A percentile compares a stretch with the other conserved stretches of the same genome.
phyloP scores from a whole-genome alignment of 2,113 vertebrate genomes.

The Eolophus roseicapilla region DNA sequence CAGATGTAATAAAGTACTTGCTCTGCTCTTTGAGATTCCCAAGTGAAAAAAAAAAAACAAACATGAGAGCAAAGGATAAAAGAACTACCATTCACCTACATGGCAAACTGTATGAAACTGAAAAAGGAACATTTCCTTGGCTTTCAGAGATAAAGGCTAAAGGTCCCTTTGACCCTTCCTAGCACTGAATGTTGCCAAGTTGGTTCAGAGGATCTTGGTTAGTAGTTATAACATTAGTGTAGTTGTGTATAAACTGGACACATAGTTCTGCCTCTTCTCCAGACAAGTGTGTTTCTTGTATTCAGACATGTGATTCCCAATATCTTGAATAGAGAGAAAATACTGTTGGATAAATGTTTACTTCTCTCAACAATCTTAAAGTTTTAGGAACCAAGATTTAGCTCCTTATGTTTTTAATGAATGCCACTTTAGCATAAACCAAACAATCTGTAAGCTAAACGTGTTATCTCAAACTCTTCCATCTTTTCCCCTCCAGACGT shows the following conservation, averaged over 20 bases:
- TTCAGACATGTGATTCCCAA: neutral
- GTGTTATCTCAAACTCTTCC: neutral
- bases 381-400: neutral
- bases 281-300: neutral
- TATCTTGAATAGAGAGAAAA: neutral
- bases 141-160: neutral
- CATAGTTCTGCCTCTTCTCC: neutral
- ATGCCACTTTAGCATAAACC: neutral
- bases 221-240: neutral
- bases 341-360: neutral
- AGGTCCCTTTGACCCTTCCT: neutral
- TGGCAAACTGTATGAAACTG: neutral
- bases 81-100: neutral
- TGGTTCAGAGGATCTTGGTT: neutral
- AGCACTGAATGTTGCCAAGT: neutral
- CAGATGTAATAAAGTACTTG: neutral
- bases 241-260: neutral
- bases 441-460: neutral
- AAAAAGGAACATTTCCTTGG: neutral
- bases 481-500: conserved; percentile 73
- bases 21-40: neutral
- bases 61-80: neutral
- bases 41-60: neutral
- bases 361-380: neutral
- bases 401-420: neutral